Evolutionary conservation across 2,113 vertebrate species (phyloP).

Genomic region (Platycercus adscitus): DNA sequence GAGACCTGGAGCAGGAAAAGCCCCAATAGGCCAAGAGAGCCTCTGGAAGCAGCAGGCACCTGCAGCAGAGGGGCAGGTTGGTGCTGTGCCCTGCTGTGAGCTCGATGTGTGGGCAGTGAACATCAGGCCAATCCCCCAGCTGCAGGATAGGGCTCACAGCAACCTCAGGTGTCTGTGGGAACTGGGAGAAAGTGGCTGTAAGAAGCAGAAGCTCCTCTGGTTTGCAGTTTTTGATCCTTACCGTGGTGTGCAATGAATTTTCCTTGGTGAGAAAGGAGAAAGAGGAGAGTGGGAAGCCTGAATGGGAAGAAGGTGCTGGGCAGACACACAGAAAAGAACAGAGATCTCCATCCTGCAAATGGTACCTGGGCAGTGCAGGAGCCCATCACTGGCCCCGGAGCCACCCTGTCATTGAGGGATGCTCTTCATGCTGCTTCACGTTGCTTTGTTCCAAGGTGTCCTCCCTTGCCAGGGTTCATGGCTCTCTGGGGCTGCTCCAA

Average conservation of each 20-base stretch:
- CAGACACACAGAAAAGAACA: background rate
- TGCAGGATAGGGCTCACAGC: background rate
- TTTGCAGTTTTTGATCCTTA: background rate
- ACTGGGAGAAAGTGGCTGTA: background rate
- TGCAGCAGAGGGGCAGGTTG: background rate
- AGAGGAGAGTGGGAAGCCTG: background rate
- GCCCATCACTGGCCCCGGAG: background rate
- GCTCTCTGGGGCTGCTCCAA: background rate
- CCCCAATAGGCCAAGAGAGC: background rate
- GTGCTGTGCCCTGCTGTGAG: fast-evolving
- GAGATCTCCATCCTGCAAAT: background rate
- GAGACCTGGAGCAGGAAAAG: background rate
- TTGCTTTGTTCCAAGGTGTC: background rate
- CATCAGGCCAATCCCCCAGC: fast-evolving
- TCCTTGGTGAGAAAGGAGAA: background rate
- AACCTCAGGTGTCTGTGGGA: background rate
- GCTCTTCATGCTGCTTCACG: background rate
- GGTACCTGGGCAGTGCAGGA: background rate
- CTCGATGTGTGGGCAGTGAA: fast-evolving
- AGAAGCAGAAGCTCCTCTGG: background rate
- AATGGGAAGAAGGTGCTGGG: background rate
- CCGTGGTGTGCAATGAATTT: background rate
- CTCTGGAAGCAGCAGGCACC: background rate
- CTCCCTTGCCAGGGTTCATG: fast-evolving
- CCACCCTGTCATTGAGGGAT: background rate